Percentiles rank a stretch among this genome's conserved stretches.
These are phyloP conservation scores for Drosophila meridionalis DNA, from an alignment of 2,888 invertebrate species.

Conservation along the genomic window DNA sequence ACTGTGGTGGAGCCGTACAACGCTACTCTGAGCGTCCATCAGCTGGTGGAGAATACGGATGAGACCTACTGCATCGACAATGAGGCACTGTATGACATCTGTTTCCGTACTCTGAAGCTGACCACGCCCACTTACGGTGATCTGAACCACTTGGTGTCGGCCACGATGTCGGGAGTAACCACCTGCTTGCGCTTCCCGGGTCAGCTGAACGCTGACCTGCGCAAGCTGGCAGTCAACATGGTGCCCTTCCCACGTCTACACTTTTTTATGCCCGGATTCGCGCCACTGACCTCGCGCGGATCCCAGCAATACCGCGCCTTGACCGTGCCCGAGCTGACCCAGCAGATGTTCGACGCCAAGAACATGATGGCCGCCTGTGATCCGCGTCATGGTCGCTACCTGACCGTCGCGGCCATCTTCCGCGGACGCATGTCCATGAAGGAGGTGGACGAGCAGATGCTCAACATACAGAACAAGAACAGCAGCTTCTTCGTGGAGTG, in stretches of 20 bases:
- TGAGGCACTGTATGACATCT: slow-evolving; percentile 96
- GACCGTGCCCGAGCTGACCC: slow-evolving; percentile 95
- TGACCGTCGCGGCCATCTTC: slow-evolving; percentile 96
- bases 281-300: slow-evolving; percentile 95
- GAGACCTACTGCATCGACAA: slow-evolving; percentile 97
- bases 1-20: slow-evolving; percentile 93
- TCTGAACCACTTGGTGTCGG: slow-evolving; percentile 95
- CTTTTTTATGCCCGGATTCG: slow-evolving; percentile 98
- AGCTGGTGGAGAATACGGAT: slow-evolving; percentile 95
- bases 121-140: slow-evolving; percentile 97
- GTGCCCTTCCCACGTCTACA: slow-evolving; percentile 98
- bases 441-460: slow-evolving; percentile 96
- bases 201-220: slow-evolving; percentile 96
- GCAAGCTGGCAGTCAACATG: slow-evolving; percentile 98
- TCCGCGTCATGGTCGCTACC: slow-evolving; percentile 95
- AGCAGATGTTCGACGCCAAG: slow-evolving; percentile 97
- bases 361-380: slow-evolving; percentile 99
- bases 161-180: slow-evolving; percentile 95
- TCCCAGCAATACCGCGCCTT: slow-evolving; percentile 96
- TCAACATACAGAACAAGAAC: slow-evolving; percentile 98
- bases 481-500: slow-evolving; percentile 95
- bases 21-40: slow-evolving; percentile 94
- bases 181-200: slow-evolving; percentile 96
- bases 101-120: slow-evolving; percentile 95
- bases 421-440: slow-evolving; percentile 97